These are phyloP conservation scores for Parasteatoda tepidariorum DNA, from an alignment of 1,140 invertebrate species.

Conservation along the genomic window DNA sequence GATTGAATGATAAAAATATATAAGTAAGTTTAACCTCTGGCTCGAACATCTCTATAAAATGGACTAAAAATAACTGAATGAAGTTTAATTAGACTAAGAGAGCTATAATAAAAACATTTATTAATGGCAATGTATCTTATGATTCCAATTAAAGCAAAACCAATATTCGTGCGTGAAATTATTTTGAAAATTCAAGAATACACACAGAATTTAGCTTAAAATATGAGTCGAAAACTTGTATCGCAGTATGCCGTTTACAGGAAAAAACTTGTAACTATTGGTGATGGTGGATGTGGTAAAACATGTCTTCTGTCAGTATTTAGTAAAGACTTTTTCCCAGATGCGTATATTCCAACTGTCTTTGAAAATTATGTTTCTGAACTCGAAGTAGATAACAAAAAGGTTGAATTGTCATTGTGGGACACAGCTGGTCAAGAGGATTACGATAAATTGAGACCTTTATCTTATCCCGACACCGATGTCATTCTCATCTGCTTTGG, in stretches of 20 bases:
- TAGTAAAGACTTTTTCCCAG: slow-evolving; percentile 67
- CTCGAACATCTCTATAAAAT: too few species aligned
- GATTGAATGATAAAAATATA: too few species aligned
- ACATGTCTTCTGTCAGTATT: slow-evolving; percentile 69
- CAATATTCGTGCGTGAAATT: too few species aligned
- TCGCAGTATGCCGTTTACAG: slow-evolving; percentile 70
- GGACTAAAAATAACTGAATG: too few species aligned
- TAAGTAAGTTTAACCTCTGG: too few species aligned
- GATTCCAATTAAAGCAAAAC: too few species aligned
- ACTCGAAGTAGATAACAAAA: slow-evolving; percentile 72
- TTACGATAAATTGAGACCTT: slow-evolving; percentile 8
- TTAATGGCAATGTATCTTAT: too few species aligned
- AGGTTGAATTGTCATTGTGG: slow-evolving; percentile 59
- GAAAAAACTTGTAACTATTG: slow-evolving; percentile 70
- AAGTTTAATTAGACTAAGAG: too few species aligned
- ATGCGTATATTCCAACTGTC: slow-evolving; percentile 67
- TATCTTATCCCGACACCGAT: slow-evolving; percentile 26
- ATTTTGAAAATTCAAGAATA: too few species aligned
- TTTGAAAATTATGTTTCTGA: slow-evolving; percentile 74
- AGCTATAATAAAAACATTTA: too few species aligned
- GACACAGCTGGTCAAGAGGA: slow-evolving; percentile 23
- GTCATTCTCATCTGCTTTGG: slow-evolving; percentile 24
- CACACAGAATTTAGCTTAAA: too few species aligned
- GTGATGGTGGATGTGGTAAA: slow-evolving; percentile 69
- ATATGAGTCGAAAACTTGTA: too few species aligned